Evolutionary conservation across 2,797 vertebrate genomes (phyloP).

Genomic region (Rhincodon typus): DNA sequence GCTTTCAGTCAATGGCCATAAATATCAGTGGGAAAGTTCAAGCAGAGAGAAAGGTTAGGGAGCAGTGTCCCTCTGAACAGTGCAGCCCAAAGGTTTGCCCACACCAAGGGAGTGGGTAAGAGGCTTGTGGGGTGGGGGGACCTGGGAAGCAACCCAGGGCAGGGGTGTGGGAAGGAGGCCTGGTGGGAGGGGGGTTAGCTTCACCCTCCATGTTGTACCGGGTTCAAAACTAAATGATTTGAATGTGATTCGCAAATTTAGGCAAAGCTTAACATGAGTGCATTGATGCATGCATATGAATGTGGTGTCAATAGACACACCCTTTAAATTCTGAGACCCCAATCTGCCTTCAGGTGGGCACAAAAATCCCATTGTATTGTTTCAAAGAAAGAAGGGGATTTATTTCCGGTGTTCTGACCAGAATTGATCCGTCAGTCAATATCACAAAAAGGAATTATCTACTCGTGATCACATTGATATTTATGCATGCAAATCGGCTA

Average conservation of each 20-base stretch:
- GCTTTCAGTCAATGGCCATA: neutral
- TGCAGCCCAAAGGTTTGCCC: too few relatives aligned
- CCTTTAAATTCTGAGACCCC: neutral
- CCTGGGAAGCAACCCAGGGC: too few relatives aligned
- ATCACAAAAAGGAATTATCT: neutral
- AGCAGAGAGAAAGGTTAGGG: neutral
- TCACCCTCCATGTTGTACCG: too few relatives aligned
- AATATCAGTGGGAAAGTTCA: neutral
- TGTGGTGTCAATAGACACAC: too few relatives aligned
- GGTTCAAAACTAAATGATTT: too few relatives aligned
- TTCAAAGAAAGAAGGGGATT: neutral
- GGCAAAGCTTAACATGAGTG: too few relatives aligned
- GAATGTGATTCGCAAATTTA: too few relatives aligned
- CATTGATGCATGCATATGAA: too few relatives aligned
- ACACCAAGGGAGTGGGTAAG: too few relatives aligned
- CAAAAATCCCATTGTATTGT: neutral
- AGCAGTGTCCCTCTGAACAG: neutral
- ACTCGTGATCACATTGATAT: neutral
- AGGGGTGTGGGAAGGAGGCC: too few relatives aligned
- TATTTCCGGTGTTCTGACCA: neutral
- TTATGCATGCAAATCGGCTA: neutral
- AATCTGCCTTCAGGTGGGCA: neutral
- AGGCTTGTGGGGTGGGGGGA: too few relatives aligned
- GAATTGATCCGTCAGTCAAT: neutral
- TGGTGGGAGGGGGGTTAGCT: too few relatives aligned